phyloP scores from a whole-genome alignment of 1,140 invertebrate species.

The Lepeophtheirus salmonis region DNA sequence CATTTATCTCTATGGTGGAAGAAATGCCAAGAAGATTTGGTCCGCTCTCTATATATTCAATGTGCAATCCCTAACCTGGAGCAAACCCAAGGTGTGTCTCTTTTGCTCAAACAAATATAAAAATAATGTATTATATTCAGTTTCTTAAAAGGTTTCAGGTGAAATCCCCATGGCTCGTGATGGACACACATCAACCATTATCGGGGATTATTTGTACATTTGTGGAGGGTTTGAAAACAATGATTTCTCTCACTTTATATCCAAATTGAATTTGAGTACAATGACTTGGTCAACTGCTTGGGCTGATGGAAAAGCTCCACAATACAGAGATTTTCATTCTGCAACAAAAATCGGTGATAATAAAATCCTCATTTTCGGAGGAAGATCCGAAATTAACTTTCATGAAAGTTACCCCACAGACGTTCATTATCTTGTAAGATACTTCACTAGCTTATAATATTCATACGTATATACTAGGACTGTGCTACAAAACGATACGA shows the following conservation, averaged over 20 bases:
- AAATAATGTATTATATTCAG: no score
- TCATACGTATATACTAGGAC: no score
- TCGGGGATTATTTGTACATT: constrained; percentile 62
- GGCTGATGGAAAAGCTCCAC: constrained; percentile 40
- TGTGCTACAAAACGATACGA: no score
- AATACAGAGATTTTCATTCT: constrained; percentile 67
- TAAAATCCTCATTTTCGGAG: constrained; percentile 2
- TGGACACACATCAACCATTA: constrained; percentile 69
- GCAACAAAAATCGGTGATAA: constrained; percentile 36
- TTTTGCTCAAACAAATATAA: no score
- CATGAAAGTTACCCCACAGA: neutral
- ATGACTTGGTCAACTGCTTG: constrained; percentile 46
- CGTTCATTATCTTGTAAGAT: neutral
- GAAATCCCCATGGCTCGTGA: constrained; percentile 54
- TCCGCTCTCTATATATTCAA: neutral
- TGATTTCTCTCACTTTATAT: constrained; percentile 53
- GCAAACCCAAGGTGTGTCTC: constrained; percentile 27
- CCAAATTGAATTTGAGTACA: constrained; percentile 48
- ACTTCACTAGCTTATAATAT: no score
- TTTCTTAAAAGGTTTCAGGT: constrained; percentile 36
- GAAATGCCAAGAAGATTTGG: constrained; percentile 20
- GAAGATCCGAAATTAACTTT: neutral
- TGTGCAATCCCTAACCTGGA: constrained; percentile 44
- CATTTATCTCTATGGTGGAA: constrained; percentile 40
- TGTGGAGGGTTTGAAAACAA: constrained; percentile 58